Percentiles rank a stretch among this genome's conserved stretches.
These are phyloP conservation scores for Pantherophis guttatus DNA, from an alignment of 2,113 vertebrate species.

Conservation along the genomic window DNA sequence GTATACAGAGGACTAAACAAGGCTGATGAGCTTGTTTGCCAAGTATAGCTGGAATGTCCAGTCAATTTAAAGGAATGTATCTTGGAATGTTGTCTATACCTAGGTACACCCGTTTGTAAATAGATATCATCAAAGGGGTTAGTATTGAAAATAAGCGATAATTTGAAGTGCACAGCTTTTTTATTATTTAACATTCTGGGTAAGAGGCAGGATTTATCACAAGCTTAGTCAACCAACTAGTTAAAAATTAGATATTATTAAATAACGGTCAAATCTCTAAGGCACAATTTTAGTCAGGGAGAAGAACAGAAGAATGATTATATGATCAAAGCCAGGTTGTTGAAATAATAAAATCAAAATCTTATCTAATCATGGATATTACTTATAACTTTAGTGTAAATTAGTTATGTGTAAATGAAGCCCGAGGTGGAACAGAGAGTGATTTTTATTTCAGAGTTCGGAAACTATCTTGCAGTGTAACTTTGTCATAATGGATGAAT, in stretches of 20 bases:
- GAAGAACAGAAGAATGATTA: not conserved
- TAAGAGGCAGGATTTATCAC: not conserved
- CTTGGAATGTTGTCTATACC: not conserved
- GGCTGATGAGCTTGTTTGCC: slow-evolving; percentile 1
- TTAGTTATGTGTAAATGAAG: not conserved
- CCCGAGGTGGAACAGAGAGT: not conserved
- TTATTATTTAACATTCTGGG: not conserved
- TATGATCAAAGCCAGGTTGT: not conserved
- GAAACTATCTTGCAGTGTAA: not conserved
- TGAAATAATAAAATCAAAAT: not conserved
- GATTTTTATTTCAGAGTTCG: not conserved
- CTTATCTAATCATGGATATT: not conserved
- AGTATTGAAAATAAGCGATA: not conserved
- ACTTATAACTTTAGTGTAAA: not conserved
- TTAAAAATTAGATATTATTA: not conserved
- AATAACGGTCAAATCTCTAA: not conserved
- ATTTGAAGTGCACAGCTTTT: not conserved
- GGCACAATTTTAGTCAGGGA: not conserved
- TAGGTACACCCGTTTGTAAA: not conserved
- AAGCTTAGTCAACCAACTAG: not conserved
- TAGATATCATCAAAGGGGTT: not conserved
- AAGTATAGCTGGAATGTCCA: slow-evolving; percentile 2
- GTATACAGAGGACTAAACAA: not conserved
- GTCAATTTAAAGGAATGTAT: not conserved
- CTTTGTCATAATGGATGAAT: not conserved